A percentile compares a stretch with the other conserved stretches of the same genome.
phyloP scores from a whole-genome alignment of 2,113 vertebrate species.

The Corythoichthys intestinalis region DNA sequence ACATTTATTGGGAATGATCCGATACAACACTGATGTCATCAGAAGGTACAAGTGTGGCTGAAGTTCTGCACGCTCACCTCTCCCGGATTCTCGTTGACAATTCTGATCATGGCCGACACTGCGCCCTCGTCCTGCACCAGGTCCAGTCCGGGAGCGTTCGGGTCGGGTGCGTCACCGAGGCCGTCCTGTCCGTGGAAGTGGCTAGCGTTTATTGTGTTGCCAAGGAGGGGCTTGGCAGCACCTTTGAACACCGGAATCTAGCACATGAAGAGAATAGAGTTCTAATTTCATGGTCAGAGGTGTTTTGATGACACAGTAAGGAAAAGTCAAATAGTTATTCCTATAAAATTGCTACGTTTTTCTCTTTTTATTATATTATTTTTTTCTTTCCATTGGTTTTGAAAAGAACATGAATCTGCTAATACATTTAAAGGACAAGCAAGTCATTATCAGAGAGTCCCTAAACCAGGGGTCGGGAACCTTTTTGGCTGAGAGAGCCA shows the following conservation, averaged over 20 bases:
- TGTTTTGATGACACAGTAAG: too few relatives aligned
- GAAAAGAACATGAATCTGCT: not conserved
- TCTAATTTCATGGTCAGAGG: too few relatives aligned
- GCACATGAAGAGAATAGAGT: not conserved
- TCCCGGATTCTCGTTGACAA: constrained; percentile 65
- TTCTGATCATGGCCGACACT: constrained; percentile 70
- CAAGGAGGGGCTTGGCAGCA: constrained; percentile 57
- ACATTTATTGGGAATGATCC: too few relatives aligned
- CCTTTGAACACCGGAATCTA: constrained; percentile 76
- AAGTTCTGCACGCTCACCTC: constrained; percentile 52
- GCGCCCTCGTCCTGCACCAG: constrained; percentile 67
- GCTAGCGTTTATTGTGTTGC: constrained; percentile 23
- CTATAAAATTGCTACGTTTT: too few relatives aligned
- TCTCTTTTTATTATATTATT: too few relatives aligned
- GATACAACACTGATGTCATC: too few relatives aligned
- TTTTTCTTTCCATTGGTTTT: not conserved
- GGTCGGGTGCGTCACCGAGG: constrained; percentile 71
- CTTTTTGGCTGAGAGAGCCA: too few relatives aligned
- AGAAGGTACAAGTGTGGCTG: too few relatives aligned
- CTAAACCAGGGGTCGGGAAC: not conserved
- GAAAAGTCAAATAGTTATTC: too few relatives aligned
- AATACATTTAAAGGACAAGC: constrained; percentile 6
- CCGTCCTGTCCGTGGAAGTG: constrained; percentile 73
- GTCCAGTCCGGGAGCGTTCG: constrained; percentile 62
- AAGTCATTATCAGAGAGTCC: constrained; percentile 4